Evolutionary conservation across 1,140 invertebrate species (phyloP), one percentile per base, ranked within the genome.

Genomic region (Eufriesea mexicana): DNA sequence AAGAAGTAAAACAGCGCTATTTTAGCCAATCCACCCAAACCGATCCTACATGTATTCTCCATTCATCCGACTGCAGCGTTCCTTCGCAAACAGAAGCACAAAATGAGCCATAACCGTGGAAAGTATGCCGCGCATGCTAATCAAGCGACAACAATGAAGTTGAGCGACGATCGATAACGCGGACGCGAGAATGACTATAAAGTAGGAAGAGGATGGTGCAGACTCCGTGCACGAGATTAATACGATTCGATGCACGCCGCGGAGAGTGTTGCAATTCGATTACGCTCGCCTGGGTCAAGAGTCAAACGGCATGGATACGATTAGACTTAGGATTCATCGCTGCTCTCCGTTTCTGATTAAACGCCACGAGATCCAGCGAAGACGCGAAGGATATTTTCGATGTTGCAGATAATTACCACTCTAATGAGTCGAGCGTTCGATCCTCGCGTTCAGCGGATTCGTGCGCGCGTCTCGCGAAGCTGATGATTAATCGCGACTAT

Each of bases 221-320:
- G 45, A 23, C 25, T 45, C 64, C 45, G 71, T 72, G 72, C 25
- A 51, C 70, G 54, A 81, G 77, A 66, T 81, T 90, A 89, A 89
- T 88, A 80, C 79, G 75, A 87, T 80, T 89, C 73, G 81, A 88
- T 89, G 88, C 83, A 89, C 84, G 79, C 80, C 84, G 51, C 73
- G 61, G 67, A 87, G 85, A 84, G 83, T 85, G 89, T 70, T 67
- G 78, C 87, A 80, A 89, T 89, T 90, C 84, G 84, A 90, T 89
- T 90, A 86, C 87, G 80, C 83, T 90, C 78, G 77, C 82, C 83
- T 88, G 66, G 77, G 49, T 76, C 74, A 55, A 70, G 55, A 77
- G 80, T 83, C 64, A 83, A 83, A 77, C 55, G 74, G 66, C 47
- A 25, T 20, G 12, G 66, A 77, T 70, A 54, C 16, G 64, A 83